Conservation (phyloP, 2,888 invertebrate genomes). For the Dryobota labecula region DNA sequence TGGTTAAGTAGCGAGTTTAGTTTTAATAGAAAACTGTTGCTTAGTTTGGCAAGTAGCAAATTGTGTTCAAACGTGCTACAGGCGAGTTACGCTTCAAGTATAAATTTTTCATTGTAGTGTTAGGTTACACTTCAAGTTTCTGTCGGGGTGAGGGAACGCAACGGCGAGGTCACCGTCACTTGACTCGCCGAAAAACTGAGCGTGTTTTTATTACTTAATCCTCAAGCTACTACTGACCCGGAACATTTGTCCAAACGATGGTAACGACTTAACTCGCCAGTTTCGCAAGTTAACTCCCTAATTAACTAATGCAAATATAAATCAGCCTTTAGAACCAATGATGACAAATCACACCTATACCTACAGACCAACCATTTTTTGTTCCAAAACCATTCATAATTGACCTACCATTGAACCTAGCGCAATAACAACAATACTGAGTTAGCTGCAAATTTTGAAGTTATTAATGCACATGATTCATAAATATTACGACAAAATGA, state of each 20-base stretch:
- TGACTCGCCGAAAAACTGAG: background rate
- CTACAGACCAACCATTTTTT: constrained; percentile 65
- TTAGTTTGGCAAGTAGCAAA: background rate
- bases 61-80: background rate
- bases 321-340: constrained; percentile 41
- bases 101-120: background rate
- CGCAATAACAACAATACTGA: constrained; percentile 73
- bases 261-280: background rate
- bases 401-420: constrained; percentile 60
- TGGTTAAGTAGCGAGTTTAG: background rate
- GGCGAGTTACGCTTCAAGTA: background rate
- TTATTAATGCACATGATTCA: constrained; percentile 60
- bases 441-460: constrained; percentile 66
- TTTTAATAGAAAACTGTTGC: background rate
- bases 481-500: constrained; percentile 63
- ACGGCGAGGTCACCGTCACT: background rate
- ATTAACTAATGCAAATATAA: constrained; percentile 4
- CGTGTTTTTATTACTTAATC: background rate
- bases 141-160: too few relatives aligned
- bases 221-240: background rate
- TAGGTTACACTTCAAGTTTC: background rate
- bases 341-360: constrained; percentile 65
- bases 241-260: background rate
- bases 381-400: constrained; percentile 59
- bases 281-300: background rate